Conservation (phyloP, 2,888 invertebrate species). For the Vannuccia rotundouncinata region DNA sequence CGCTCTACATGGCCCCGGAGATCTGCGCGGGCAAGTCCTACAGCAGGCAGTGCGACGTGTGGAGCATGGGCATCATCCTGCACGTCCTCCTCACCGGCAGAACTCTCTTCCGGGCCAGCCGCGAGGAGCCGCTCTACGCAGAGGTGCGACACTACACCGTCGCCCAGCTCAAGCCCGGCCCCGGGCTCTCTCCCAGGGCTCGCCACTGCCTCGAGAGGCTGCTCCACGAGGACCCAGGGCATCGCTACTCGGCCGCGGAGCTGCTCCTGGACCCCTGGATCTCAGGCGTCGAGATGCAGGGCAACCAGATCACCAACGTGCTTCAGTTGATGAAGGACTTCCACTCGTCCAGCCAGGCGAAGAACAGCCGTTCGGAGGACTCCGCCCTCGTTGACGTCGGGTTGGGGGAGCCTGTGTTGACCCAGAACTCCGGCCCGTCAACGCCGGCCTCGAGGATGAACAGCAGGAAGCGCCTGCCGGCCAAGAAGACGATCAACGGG, state of each 20-base stretch:
- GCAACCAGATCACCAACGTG: slow-evolving; percentile 18
- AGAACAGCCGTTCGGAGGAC: neutral
- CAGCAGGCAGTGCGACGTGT: slow-evolving; percentile 63
- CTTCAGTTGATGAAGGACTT: slow-evolving; percentile 37
- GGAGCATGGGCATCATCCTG: slow-evolving; percentile 62
- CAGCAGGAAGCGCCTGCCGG: neutral
- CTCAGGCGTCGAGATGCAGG: neutral
- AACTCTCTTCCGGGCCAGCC: slow-evolving; percentile 22
- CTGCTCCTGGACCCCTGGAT: slow-evolving; percentile 7
- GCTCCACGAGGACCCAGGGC: slow-evolving; percentile 27
- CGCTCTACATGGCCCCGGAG: slow-evolving; percentile 63
- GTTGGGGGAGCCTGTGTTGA: neutral
- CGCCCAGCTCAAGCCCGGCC: neutral
- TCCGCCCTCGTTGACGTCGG: neutral
- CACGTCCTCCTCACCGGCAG: slow-evolving; percentile 49
- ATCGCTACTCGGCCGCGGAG: slow-evolving; percentile 32
- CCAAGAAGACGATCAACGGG: neutral
- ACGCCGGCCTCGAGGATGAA: too few relatives aligned
- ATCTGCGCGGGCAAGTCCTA: slow-evolving; percentile 60
- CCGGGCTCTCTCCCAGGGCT: neutral
- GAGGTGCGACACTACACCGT: slow-evolving; percentile 36
- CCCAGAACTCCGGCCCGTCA: neutral
- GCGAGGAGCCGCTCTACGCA: neutral
- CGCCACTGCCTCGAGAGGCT: neutral
- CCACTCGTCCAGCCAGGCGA: neutral